Evolutionary conservation across 1,140 invertebrate species (phyloP).

Genomic region (Plutomurus gul): DNA sequence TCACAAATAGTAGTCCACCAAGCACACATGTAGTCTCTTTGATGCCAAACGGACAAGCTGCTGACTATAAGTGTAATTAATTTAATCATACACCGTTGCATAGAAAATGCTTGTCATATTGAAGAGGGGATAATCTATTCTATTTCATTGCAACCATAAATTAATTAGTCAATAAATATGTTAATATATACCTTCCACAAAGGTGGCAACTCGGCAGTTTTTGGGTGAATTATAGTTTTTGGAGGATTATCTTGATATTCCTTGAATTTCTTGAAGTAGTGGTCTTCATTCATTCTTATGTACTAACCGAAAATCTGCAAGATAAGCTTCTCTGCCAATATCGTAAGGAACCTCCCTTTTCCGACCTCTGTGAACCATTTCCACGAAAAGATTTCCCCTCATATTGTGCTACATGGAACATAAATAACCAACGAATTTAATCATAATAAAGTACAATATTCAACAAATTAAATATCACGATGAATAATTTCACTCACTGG

Average conservation of each 20-base stretch:
- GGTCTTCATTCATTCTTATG: conserved; percentile 12
- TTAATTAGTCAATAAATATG: too few species aligned
- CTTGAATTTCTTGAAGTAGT: not conserved
- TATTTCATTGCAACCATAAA: too few species aligned
- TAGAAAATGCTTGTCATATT: too few species aligned
- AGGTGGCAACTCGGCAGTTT: conserved; percentile 33
- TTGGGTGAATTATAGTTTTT: not conserved
- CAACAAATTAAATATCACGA: not conserved
- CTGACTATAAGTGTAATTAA: too few species aligned
- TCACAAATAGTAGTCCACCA: not conserved
- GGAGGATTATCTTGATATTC: conserved; percentile 25
- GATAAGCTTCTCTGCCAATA: conserved; percentile 12
- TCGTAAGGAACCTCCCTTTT: not conserved
- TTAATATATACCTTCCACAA: conserved; percentile 43
- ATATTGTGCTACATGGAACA: conserved; percentile 12
- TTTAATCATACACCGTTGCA: too few species aligned
- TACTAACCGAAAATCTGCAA: conserved; percentile 21
- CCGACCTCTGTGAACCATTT: conserved; percentile 14
- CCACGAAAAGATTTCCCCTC: conserved; percentile 37
- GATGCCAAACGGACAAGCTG: too few species aligned
- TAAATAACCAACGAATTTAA: too few species aligned
- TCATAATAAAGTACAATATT: not conserved
- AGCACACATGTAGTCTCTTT: too few species aligned
- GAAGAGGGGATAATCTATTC: too few species aligned
- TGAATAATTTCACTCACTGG: conserved; percentile 36